A percentile compares a stretch with the other conserved stretches of the same genome.
These are phyloP conservation scores for Napeogenes inachia DNA, from an alignment of 2,888 invertebrate genomes.

Conservation along the genomic window DNA sequence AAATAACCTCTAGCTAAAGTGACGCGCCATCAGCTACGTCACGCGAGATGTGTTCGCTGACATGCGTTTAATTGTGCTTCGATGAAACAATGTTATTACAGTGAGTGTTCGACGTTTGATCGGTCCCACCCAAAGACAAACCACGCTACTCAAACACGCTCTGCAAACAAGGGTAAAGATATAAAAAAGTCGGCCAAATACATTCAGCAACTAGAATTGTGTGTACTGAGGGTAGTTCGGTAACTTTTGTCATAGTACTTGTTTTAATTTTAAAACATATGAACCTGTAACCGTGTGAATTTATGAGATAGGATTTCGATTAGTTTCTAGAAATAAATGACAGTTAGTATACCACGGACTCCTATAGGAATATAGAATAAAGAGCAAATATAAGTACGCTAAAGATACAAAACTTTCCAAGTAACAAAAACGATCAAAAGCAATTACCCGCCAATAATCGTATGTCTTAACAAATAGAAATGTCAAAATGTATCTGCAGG, in stretches of 20 bases:
- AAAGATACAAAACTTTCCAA: conserved; percentile 6
- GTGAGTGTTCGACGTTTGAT: conserved; percentile 47
- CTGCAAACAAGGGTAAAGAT: conserved; percentile 50
- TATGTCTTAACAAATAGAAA: conserved; percentile 68
- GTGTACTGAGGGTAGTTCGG: neutral
- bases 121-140: conserved; percentile 49
- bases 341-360: too few relatives aligned
- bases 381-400: too few relatives aligned
- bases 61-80: conserved; percentile 39
- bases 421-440: conserved; percentile 25
- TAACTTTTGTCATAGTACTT: neutral
- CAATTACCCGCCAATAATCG: conserved; percentile 65
- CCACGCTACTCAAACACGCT: conserved; percentile 40
- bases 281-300: too few relatives aligned
- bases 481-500: conserved; percentile 67
- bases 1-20: conserved; percentile 7
- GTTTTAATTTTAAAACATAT: too few relatives aligned
- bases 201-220: conserved; percentile 9
- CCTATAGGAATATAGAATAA: too few relatives aligned
- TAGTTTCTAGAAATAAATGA: too few relatives aligned
- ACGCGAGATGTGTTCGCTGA: conserved; percentile 32
- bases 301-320: too few relatives aligned
- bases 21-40: conserved; percentile 30
- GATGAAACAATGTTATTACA: conserved; percentile 44
- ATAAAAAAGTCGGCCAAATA: conserved; percentile 33